These are phyloP conservation scores for Brachionus manjavacas DNA, from an alignment of 1,140 invertebrate genomes.

Conservation along the genomic window DNA sequence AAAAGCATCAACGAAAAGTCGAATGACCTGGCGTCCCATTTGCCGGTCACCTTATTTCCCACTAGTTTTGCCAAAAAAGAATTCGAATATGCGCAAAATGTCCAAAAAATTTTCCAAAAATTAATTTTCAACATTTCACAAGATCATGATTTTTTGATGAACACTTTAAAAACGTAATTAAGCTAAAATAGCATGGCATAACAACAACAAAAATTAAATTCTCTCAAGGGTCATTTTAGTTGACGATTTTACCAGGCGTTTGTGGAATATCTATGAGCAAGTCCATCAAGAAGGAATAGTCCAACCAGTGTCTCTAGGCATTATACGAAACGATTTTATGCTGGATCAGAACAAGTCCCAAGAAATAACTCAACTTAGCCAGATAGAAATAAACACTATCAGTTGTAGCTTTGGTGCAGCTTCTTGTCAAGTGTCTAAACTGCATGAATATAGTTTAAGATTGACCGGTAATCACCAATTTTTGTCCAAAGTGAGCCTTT, in stretches of 20 bases:
- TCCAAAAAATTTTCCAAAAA: conserved; percentile 20
- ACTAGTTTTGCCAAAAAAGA: neutral
- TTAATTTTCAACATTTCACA: conserved; percentile 10
- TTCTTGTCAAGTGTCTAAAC: neutral
- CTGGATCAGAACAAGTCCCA: neutral
- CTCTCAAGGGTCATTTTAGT: neutral
- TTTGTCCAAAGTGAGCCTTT: neutral
- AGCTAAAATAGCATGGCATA: neutral
- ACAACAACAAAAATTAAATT: neutral
- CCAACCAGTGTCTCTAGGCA: neutral
- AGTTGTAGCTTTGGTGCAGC: conserved; percentile 27
- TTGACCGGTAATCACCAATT: neutral
- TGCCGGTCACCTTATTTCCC: conserved; percentile 36
- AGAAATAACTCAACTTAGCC: neutral
- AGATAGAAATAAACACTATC: conserved; percentile 42
- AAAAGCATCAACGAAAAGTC: neutral
- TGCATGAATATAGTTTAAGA: neutral
- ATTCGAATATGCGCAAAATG: neutral
- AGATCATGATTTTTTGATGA: conserved; percentile 19
- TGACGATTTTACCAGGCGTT: conserved; percentile 34
- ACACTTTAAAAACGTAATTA: conserved; percentile 21
- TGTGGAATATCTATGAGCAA: conserved; percentile 36
- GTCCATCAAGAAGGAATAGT: neutral
- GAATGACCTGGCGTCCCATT: neutral
- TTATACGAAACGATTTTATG: conserved; percentile 41